Evolutionary conservation across 2,888 invertebrate genomes (phyloP).

Genomic region (Torymus texanus): DNA sequence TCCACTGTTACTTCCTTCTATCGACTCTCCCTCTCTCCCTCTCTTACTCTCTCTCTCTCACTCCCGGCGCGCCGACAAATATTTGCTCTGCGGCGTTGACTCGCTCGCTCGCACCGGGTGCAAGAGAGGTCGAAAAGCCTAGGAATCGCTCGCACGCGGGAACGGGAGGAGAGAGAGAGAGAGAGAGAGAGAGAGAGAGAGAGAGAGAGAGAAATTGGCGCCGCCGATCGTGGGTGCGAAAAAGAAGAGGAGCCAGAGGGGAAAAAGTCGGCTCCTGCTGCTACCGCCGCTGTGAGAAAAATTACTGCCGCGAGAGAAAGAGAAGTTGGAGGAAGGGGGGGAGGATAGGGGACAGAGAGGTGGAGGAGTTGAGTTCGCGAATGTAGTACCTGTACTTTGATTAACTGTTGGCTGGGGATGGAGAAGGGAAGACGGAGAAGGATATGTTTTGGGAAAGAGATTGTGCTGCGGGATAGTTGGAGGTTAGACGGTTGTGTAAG

Average conservation of each 20-base stretch:
- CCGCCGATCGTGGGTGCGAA: conserved; percentile 33
- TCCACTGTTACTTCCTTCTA: conserved; percentile 30
- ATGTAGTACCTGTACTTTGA: conserved; percentile 17
- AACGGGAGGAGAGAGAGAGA: conserved; percentile 51
- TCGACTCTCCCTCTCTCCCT: conserved; percentile 8
- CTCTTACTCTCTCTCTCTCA: conserved; percentile 27
- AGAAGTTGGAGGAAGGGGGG: neutral
- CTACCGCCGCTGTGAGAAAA: neutral
- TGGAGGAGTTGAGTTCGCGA: neutral
- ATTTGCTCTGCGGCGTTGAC: conserved; percentile 63
- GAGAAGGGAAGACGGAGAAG: neutral
- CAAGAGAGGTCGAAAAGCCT: conserved; percentile 59
- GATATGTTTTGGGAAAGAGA: conserved; percentile 13
- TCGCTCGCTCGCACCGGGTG: conserved; percentile 27
- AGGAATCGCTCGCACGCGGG: conserved; percentile 39
- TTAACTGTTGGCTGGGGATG: neutral
- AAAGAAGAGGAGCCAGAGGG: neutral
- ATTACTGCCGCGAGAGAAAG: neutral
- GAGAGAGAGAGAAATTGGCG: conserved; percentile 55
- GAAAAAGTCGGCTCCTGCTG: neutral
- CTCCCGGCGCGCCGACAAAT: conserved; percentile 58
- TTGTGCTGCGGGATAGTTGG: neutral
- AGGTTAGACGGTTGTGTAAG: neutral
- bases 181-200: conserved; percentile 48
- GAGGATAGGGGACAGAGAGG: neutral